These are phyloP conservation scores for Caerostris extrusa DNA, from an alignment of 1,140 invertebrate species.

Conservation along the genomic window DNA sequence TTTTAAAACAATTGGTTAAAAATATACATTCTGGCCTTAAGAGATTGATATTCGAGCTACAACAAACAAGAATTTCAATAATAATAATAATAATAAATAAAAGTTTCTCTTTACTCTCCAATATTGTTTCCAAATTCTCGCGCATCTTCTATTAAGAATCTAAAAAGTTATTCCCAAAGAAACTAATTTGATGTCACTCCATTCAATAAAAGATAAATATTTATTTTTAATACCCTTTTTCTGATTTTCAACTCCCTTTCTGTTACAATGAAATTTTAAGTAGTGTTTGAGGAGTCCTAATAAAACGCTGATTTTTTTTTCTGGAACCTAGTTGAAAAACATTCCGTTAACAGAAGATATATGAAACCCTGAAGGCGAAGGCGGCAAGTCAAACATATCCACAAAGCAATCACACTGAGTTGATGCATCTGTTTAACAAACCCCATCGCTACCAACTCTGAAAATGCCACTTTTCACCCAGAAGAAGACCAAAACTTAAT, in stretches of 20 bases:
- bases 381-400: neutral
- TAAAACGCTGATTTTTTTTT: neutral
- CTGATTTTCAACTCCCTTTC: neutral
- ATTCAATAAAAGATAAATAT: neutral
- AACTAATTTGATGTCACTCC: neutral
- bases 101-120: neutral
- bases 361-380: neutral
- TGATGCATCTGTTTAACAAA: constrained; percentile 3
- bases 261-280: neutral
- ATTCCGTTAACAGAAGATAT: neutral
- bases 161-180: neutral
- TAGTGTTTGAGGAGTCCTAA: neutral
- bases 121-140: neutral
- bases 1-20: too few relatives aligned
- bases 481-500: neutral
- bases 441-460: neutral
- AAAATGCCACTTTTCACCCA: neutral
- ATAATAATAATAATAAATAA: too few relatives aligned
- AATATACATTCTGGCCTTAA: too few relatives aligned
- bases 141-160: neutral
- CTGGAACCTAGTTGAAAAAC: neutral
- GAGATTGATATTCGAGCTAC: too few relatives aligned
- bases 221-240: constrained; percentile 22
- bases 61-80: too few relatives aligned
- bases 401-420: neutral